Evolutionary conservation across 2,888 invertebrate species (phyloP).

Genomic region (Pseudococcus jackbeardsleyi): DNA sequence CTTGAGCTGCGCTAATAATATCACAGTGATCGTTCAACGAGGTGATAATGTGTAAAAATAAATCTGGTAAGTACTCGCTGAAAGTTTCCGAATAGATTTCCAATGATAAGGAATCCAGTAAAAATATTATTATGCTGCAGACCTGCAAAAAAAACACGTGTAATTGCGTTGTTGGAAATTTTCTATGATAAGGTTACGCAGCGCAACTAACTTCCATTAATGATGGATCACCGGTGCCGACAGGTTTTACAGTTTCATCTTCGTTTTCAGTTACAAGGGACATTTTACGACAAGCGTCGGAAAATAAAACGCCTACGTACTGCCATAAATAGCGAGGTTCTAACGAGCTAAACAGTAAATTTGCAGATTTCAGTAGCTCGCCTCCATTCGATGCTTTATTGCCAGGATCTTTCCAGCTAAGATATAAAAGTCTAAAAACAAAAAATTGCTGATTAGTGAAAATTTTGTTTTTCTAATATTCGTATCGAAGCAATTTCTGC

Average conservation of each 20-base stretch:
- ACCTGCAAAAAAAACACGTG: conserved; percentile 72
- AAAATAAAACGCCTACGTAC: conserved; percentile 79
- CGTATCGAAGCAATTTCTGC: neutral
- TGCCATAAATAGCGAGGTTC: conserved; percentile 91
- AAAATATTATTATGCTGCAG: conserved; percentile 80
- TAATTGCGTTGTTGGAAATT: neutral
- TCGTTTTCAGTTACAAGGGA: conserved; percentile 63
- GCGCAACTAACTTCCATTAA: conserved; percentile 69
- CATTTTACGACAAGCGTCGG: conserved; percentile 73
- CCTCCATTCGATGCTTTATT: conserved; percentile 69
- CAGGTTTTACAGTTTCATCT: conserved; percentile 70
- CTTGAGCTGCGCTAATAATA: conserved; percentile 75
- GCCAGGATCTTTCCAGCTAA: conserved; percentile 67
- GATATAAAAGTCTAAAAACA: conserved; percentile 68
- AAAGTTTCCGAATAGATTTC: conserved; percentile 84
- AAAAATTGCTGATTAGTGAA: neutral
- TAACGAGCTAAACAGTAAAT: conserved; percentile 84
- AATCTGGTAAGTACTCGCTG: conserved; percentile 82
- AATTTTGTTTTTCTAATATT: neutral
- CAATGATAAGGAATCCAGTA: conserved; percentile 81
- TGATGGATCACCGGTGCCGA: conserved; percentile 77
- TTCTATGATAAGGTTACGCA: too few relatives aligned
- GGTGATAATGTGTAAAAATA: conserved; percentile 78
- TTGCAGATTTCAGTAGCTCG: conserved; percentile 86
- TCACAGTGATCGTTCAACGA: conserved; percentile 75